These are phyloP conservation scores for Xenopus petersii DNA, from an alignment of 2,797 vertebrate genomes.

Conservation along the genomic window DNA sequence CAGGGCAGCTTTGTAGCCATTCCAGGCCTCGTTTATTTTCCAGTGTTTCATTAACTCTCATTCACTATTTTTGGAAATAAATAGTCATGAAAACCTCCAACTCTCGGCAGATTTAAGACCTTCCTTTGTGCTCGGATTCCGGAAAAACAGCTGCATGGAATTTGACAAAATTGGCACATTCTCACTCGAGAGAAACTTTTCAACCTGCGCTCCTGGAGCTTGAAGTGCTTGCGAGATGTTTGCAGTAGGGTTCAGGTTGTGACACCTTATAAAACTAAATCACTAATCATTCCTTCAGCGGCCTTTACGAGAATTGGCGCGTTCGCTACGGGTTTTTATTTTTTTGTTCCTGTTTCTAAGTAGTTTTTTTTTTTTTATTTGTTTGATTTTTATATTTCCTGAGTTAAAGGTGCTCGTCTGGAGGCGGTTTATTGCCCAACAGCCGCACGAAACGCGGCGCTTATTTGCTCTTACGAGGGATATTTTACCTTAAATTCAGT, in stretches of 20 bases:
- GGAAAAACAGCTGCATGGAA: conserved; percentile 45
- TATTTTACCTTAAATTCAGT: too few species aligned
- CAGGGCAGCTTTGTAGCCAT: conserved; percentile 25
- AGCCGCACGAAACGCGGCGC: background rate
- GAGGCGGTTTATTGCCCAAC: background rate
- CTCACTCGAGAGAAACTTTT: conserved; percentile 17
- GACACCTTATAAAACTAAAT: conserved; percentile 34
- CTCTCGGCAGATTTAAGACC: conserved; percentile 32
- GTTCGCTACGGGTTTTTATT: background rate
- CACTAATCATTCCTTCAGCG: conserved; percentile 5
- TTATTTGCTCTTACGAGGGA: too few species aligned
- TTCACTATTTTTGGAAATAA: conserved; percentile 47
- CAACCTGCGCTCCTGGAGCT: conserved; percentile 12
- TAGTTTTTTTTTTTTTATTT: too few species aligned
- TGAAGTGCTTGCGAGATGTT: conserved; percentile 1
- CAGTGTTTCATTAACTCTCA: conserved; percentile 38
- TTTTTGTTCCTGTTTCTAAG: background rate
- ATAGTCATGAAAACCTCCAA: conserved; percentile 23
- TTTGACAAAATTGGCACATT: conserved; percentile 33
- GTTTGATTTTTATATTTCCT: conserved; percentile 4
- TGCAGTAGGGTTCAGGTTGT: background rate
- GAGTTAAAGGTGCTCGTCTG: background rate
- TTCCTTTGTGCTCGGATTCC: conserved; percentile 40
- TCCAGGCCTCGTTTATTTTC: conserved; percentile 44
- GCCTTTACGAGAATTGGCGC: conserved; percentile 12